phyloP scores from a whole-genome alignment of 2,797 vertebrate genomes.

The Xiphorhynchus erythropygius region DNA sequence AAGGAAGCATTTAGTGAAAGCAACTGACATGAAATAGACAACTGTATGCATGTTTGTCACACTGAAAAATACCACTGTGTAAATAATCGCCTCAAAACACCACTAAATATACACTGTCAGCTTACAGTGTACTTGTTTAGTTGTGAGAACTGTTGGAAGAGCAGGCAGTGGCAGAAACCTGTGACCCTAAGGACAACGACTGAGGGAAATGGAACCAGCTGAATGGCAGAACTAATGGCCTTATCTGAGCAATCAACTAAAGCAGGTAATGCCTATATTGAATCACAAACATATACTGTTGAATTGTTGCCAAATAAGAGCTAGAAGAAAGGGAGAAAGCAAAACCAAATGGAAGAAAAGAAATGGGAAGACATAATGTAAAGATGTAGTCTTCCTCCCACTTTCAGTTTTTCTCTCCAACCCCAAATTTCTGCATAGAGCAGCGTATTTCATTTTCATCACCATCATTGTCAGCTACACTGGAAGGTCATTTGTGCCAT shows the following conservation, averaged over 20 bases:
- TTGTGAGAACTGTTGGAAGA: not conserved
- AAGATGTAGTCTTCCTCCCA: not conserved
- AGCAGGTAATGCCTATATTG: fast-evolving
- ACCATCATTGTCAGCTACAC: not conserved
- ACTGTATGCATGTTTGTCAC: not conserved
- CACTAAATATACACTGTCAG: fast-evolving
- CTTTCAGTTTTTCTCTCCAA: not conserved
- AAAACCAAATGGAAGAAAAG: not conserved
- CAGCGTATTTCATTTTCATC: not conserved
- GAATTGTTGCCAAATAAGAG: not conserved
- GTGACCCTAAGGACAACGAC: not conserved
- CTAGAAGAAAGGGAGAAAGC: not conserved
- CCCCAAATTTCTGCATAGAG: not conserved
- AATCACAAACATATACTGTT: not conserved
- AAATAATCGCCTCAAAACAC: not conserved
- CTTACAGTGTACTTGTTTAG: not conserved
- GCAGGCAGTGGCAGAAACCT: not conserved
- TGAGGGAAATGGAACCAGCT: not conserved
- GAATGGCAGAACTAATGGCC: not conserved
- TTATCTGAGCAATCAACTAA: not conserved
- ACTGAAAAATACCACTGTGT: not conserved
- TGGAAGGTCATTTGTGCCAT: not conserved
- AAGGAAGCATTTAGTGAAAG: not conserved
- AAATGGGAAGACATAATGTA: not conserved
- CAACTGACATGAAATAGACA: fast-evolving